Evolutionary conservation across 2,113 vertebrate genomes (phyloP).

Genomic region (Zootoca vivipara): DNA sequence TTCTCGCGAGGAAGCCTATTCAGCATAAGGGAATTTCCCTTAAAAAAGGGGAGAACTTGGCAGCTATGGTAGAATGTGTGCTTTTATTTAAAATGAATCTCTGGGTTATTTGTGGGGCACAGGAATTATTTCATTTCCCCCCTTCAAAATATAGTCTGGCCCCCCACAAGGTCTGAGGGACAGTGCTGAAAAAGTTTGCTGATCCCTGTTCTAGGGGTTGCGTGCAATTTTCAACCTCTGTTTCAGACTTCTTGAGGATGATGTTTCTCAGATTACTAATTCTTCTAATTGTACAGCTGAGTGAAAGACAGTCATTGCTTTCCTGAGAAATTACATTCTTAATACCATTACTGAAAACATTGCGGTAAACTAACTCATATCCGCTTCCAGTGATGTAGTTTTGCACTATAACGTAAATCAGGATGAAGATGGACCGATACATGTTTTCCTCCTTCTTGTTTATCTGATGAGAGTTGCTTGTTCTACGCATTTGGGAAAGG

Average conservation of each 20-base stretch:
- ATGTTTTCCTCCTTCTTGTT: constrained; percentile 76
- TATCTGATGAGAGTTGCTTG: constrained; percentile 64
- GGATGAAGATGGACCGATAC: constrained; percentile 50
- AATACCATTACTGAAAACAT: constrained; percentile 69
- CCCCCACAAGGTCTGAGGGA: background rate
- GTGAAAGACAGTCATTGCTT: constrained; percentile 79
- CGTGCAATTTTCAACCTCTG: constrained; percentile 63
- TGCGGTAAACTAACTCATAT: constrained; percentile 65
- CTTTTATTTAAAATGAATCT: too few species aligned
- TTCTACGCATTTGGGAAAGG: constrained; percentile 61
- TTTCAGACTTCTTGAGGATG: constrained; percentile 57
- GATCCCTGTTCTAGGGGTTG: constrained; percentile 56
- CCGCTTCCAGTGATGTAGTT: constrained; percentile 51
- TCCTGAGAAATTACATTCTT: constrained; percentile 78
- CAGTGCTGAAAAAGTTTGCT: background rate
- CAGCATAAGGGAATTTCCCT: too few species aligned
- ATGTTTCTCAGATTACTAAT: constrained; percentile 76
- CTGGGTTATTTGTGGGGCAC: too few species aligned
- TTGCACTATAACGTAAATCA: constrained; percentile 68
- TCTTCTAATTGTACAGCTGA: constrained; percentile 80
- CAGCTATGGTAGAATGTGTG: too few species aligned
- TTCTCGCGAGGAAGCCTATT: too few species aligned
- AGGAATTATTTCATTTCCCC: too few species aligned
- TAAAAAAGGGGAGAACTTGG: too few species aligned
- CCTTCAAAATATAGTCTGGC: background rate